Evolutionary conservation across 2,888 invertebrate genomes (phyloP).

Genomic region (Tuberolachnus salignus): DNA sequence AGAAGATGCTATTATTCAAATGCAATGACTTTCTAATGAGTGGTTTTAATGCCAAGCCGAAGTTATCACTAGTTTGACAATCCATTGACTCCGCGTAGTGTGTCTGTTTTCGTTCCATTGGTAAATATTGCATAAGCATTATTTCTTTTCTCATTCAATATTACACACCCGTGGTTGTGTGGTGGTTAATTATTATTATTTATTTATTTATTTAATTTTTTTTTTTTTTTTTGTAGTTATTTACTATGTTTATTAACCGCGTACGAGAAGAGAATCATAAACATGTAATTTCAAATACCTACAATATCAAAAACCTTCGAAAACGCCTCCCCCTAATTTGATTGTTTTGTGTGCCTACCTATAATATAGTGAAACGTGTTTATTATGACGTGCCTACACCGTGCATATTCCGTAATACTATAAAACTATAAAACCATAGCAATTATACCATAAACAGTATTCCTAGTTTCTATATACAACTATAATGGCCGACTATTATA

Average conservation of each 20-base stretch:
- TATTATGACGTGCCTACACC: neutral
- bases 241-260: neutral
- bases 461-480: neutral
- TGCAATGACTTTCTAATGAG: slow-evolving; percentile 49
- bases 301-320: slow-evolving; percentile 24
- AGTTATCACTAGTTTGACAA: slow-evolving; percentile 46
- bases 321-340: slow-evolving; percentile 35
- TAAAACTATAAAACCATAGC: slow-evolving; percentile 34
- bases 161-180: slow-evolving; percentile 19
- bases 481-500: neutral
- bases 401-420: neutral
- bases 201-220: no score
- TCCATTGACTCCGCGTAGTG: slow-evolving; percentile 19
- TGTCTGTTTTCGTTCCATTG: neutral
- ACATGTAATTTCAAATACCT: slow-evolving; percentile 19
- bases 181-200: slow-evolving; percentile 41
- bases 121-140: slow-evolving; percentile 36
- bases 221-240: no score
- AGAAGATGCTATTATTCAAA: neutral
- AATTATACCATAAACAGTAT: slow-evolving; percentile 23
- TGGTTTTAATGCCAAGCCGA: slow-evolving; percentile 36
- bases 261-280: slow-evolving; percentile 22
- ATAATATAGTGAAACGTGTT: neutral
- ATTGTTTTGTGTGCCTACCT: slow-evolving; percentile 7
- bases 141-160: slow-evolving; percentile 13